Percentiles rank a stretch among this genome's conserved stretches.
Conservation (phyloP, 2,113 vertebrate genomes). For the Seriola dumerili region DNA sequence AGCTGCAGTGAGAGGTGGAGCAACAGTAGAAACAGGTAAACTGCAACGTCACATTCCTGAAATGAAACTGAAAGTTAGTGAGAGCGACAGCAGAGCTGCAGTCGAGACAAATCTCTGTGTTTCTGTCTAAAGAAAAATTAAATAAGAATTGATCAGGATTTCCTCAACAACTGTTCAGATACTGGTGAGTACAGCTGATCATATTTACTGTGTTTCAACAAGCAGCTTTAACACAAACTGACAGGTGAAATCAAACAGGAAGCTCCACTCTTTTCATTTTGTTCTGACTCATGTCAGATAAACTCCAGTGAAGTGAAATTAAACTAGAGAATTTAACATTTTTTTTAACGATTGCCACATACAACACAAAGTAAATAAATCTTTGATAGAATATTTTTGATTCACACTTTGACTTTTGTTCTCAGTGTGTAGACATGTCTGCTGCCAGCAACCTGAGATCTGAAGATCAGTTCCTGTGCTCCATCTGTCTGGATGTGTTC, state of each 20-base stretch:
- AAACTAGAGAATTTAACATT: too few species aligned
- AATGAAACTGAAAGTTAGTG: constrained; percentile 12
- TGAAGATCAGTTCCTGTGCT: constrained; percentile 7
- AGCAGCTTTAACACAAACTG: too few species aligned
- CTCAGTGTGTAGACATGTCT: constrained; percentile 25
- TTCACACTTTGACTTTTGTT: neutral
- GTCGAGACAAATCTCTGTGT: neutral
- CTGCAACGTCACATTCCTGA: neutral
- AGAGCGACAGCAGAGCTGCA: neutral
- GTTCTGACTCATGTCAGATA: too few species aligned
- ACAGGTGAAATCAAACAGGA: too few species aligned
- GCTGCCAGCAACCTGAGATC: neutral
- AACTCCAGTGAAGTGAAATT: too few species aligned
- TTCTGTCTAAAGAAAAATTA: neutral
- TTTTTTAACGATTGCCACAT: too few species aligned
- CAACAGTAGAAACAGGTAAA: neutral
- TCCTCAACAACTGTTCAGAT: neutral
- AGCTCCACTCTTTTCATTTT: too few species aligned
- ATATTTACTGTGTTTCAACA: constrained; percentile 7
- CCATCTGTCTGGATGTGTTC: constrained; percentile 30
- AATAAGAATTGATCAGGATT: neutral
- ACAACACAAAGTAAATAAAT: too few species aligned
- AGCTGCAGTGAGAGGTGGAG: too few species aligned
- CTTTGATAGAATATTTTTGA: too few species aligned
- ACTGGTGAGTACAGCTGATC: constrained; percentile 27